Conservation (phyloP, 2,797 vertebrate genomes). For the Lithobates sylvaticus region DNA sequence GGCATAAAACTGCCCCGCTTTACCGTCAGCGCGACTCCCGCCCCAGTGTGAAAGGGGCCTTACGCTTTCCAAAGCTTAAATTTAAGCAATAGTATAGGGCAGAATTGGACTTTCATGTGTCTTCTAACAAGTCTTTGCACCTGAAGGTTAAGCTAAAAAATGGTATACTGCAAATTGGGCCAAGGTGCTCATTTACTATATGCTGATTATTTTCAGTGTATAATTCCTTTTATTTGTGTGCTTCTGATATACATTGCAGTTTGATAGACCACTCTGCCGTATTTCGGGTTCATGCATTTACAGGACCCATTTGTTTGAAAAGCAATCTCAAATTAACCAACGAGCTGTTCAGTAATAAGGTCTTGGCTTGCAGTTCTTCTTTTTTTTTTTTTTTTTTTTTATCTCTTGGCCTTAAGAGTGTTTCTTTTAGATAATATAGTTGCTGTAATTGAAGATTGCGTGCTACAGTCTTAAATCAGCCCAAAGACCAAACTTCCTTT, state of each 20-base stretch:
- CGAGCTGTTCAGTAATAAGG: not conserved
- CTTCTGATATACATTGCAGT: not conserved
- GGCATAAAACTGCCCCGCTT: no score
- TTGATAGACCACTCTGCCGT: not conserved
- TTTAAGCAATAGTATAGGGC: no score
- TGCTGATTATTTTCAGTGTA: no score
- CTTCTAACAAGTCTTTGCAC: not conserved
- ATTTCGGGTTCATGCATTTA: not conserved
- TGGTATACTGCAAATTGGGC: no score
- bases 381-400: not conserved
- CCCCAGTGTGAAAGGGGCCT: no score
- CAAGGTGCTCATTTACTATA: no score
- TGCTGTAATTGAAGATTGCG: constrained; percentile 23
- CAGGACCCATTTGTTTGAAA: not conserved
- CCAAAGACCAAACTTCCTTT: constrained; percentile 15
- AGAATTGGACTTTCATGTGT: not conserved
- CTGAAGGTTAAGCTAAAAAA: not conserved
- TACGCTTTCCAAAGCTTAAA: no score
- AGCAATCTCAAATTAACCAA: not conserved
- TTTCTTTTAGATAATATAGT: not conserved
- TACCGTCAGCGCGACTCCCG: no score
- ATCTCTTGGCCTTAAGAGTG: not conserved
- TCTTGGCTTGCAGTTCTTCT: not conserved
- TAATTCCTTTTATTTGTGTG: no score
- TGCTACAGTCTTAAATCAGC: constrained; percentile 15